These are phyloP conservation scores for Indri indri DNA, from an alignment of 2,113 vertebrate genomes.

Conservation along the genomic window DNA sequence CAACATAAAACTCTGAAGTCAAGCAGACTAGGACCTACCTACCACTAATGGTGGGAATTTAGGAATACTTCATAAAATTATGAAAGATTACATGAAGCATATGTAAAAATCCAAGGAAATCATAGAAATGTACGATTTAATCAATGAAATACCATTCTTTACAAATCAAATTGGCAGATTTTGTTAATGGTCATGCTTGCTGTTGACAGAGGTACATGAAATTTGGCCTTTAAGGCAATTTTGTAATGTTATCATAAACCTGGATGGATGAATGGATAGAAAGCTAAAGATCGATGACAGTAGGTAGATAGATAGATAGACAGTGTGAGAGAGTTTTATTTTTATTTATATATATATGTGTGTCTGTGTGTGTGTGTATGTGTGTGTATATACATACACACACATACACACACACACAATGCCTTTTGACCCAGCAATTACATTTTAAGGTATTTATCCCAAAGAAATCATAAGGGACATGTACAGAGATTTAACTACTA, in stretches of 20 bases:
- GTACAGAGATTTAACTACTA: background rate
- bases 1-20: background rate
- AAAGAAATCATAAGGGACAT: background rate
- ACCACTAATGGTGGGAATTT: background rate
- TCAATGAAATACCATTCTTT: background rate
- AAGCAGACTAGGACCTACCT: background rate
- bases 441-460: background rate
- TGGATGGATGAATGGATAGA: background rate
- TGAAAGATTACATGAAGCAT: background rate
- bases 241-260: background rate
- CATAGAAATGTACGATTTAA: background rate
- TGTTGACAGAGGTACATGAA: background rate
- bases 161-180: background rate
- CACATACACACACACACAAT: background rate
- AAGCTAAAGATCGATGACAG: background rate
- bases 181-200: background rate
- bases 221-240: background rate
- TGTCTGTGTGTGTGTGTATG: background rate
- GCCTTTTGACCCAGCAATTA: constrained; percentile 11
- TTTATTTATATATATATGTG: background rate
- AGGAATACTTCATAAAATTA: background rate
- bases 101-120: background rate
- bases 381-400: no score
- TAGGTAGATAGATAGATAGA: no score
- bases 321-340: background rate